Evolutionary conservation across 2,888 invertebrate species (phyloP), one percentile per base, ranked within the genome.

Genomic region (Myopa testacea): DNA sequence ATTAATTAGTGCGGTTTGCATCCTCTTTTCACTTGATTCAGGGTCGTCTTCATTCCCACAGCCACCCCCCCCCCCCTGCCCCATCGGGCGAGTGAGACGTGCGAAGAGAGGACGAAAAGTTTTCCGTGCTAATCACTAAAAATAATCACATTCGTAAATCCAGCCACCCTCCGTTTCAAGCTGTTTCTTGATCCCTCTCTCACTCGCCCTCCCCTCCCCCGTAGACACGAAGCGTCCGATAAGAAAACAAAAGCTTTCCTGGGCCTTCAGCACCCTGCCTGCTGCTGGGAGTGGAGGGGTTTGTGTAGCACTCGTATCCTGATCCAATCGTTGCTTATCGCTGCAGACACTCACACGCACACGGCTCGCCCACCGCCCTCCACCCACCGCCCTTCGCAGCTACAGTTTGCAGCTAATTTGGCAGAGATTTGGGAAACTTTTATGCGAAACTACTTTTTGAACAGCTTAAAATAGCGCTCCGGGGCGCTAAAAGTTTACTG

Each of bases 391-490:
- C n/a, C 37, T 16, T 14, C n/a, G 58, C 26, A 40, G 60, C 26
- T 45, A 26, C 81, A 80, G 79, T 82, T 80, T 78, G 80, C 81
- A 81, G 82, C 81, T 81, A 81, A 82, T 82, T 82, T 81, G 78
- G 78, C 70, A 81, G 79, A 82, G 82, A 82, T 81, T 82, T 81
- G 74, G 80, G 79, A 81, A 81, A 79, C 62, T 80, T 81, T 81
- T 78, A 34, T 10, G 40, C n/a, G 26, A 67, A 65, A 75, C n/a
- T 67, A 55, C 37, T 68, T 55, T 75, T 68, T 26, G 68, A 75
- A 68, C 38, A 75, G 75, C 67, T 67, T 67, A 75, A 67, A 68
- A 75, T 75, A 68, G 58, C 67, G 68, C 75, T 75, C 4, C 38
- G 68, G 37, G 67, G 58, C 75, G 75, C 75, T 55, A 38, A 38